Base-by-base conservation (phyloP, 2,113 vertebrate species). In the Emberiza fucata region DNA sequence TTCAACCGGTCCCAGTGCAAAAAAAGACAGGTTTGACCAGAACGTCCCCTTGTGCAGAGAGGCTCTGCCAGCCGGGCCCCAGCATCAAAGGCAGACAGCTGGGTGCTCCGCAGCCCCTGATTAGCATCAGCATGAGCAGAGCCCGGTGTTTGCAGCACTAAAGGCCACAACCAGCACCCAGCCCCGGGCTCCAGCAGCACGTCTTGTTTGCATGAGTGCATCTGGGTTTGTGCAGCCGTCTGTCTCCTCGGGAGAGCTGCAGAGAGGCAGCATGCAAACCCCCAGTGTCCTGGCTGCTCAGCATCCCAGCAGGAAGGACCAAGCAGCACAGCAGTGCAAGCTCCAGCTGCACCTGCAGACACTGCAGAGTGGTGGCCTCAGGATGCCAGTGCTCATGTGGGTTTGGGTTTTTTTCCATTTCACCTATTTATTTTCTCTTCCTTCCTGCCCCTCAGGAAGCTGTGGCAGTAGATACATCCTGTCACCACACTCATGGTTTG, bases 11-110 rank as follows among this genome's bases (percentile, higher is more conserved):
- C 82, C 8, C 51, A 7, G 81, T 5, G 64, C 68, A 50, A 66
- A 81, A 95, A 59, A 45, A 82, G 85, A 96, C 92, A 83, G 95
- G 93, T 96, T 92, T 90, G 92, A 78, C 95, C 69, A 88, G 95
- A 93, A 83, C 0, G 6, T 88, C 48, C 69, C 72, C 77, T 90
- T 86, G 79, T 48, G 65, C 64, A 64, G 92, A 88, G 87, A 91
- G 88, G 79, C 57, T 92, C 70, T 88, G 60, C 57, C 89, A 93
- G 90, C 69, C 94, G 16, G 81, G 64, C 73, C 77, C 5, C 4
- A 81, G 90, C 92, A 94, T 96, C 95, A 97, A 97, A 90, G 93
- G 88, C 59, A 82, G 91, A 77, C 3, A 50, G 81, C 91, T 31
- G 79, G 77, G 53, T 69, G 83, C 81, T 95, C 73, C 84, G 1